These are phyloP conservation scores for Panthera leo DNA, from an alignment of 2,113 vertebrate genomes.

Conservation along the genomic window DNA sequence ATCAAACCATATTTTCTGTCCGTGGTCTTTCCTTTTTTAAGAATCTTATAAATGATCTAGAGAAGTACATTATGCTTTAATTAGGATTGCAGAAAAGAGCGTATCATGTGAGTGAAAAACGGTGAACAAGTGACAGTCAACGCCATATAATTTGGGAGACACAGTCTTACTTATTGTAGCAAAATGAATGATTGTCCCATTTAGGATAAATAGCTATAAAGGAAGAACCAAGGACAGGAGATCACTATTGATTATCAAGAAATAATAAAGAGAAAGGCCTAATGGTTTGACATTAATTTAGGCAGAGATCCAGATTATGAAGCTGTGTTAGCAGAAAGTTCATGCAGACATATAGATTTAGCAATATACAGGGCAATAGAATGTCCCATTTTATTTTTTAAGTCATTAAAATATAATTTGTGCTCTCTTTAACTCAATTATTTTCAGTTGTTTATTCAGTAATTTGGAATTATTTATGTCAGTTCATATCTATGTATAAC, in stretches of 20 bases:
- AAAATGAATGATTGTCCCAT: not conserved
- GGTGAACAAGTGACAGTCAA: not conserved
- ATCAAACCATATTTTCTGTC: not conserved
- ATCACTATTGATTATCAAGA: not conserved
- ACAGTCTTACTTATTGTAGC: not conserved
- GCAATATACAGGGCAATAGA: not conserved
- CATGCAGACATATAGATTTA: not conserved
- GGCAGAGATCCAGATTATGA: not conserved
- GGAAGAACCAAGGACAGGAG: not conserved
- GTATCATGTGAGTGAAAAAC: not conserved
- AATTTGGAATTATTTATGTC: not conserved
- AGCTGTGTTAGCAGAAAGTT: not conserved
- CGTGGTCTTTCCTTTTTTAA: not conserved
- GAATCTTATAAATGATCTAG: not conserved
- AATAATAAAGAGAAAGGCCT: slow-evolving; percentile 11
- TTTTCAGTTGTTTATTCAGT: not conserved
- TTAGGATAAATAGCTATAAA: slow-evolving; percentile 20
- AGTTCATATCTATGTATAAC: not conserved
- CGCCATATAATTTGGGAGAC: not conserved
- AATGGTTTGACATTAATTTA: slow-evolving; percentile 2
- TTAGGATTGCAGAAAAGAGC: not conserved
- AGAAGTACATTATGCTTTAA: not conserved
- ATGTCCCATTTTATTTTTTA: not conserved
- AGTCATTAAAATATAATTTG: not conserved
- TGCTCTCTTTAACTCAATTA: not conserved